phyloP scores from a whole-genome alignment of 2,888 invertebrate species.

The Bombylius discolor region DNA sequence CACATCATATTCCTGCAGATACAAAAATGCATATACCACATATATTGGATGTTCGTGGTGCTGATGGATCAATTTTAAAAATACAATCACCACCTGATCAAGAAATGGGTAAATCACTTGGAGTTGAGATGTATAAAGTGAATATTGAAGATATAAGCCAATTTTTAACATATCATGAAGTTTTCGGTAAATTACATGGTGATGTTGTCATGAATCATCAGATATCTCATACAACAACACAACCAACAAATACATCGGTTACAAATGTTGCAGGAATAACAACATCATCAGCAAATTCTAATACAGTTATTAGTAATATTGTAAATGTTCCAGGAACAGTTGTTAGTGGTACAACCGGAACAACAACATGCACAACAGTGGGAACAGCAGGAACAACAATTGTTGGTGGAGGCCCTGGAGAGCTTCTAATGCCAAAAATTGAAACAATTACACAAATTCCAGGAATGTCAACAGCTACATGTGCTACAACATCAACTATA shows the following conservation, averaged over 20 bases:
- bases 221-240: slow-evolving; percentile 36
- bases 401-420: slow-evolving; percentile 18
- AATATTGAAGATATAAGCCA: slow-evolving; percentile 78
- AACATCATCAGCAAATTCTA: slow-evolving; percentile 14
- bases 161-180: slow-evolving; percentile 73
- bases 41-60: slow-evolving; percentile 48
- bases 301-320: slow-evolving; percentile 5
- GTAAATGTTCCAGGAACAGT: slow-evolving; percentile 22
- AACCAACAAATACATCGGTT: slow-evolving; percentile 16
- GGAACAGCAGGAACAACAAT: slow-evolving; percentile 16
- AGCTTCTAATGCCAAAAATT: slow-evolving; percentile 35
- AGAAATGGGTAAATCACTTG: slow-evolving; percentile 39
- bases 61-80: slow-evolving; percentile 61
- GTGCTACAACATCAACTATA: slow-evolving; percentile 17
- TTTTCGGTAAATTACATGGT: slow-evolving; percentile 54
- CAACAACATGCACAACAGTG: slow-evolving; percentile 10
- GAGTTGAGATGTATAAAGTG: slow-evolving; percentile 59
- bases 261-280: slow-evolving; percentile 11
- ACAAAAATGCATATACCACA: slow-evolving; percentile 13
- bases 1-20: slow-evolving; percentile 9
- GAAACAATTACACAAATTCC: slow-evolving; percentile 21
- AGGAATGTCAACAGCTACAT: slow-evolving; percentile 40
- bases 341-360: slow-evolving; percentile 12
- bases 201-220: slow-evolving; percentile 38
- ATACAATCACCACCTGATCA: slow-evolving; percentile 41